Base-by-base conservation (phyloP, 2,113 vertebrate genomes). In the Chaetops frenatus region DNA sequence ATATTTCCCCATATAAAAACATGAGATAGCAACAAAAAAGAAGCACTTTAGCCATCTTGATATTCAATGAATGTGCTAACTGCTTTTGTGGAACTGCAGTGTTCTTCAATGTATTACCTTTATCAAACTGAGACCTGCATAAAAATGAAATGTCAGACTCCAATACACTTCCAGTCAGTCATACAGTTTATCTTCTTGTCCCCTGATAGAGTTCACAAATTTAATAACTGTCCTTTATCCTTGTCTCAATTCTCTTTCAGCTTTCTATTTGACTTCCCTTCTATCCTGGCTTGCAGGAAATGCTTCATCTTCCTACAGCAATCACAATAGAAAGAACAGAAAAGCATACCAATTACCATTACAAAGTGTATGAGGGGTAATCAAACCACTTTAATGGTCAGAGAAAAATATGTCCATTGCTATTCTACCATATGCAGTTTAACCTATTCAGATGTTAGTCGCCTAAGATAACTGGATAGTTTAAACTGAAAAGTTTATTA, bases 81-180 rank as follows among this genome's bases (percentile, higher is more conserved):
- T 97, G 94, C 95, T 96, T 98, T 91, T 94, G 70, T 92, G 62
- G 67, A 83, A 64, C 92, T 97, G 81, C 80, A 82, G 87, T 94
- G 87, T 92, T 97, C 94, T 97, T 96, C 95, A 95, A 23, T 96
- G 78, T 85, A 88, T 92, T 98, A 96, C 96, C 94, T 97, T 98
- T 97, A 66, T 98, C 97, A 97, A 89, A 95, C 86, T 86, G 70
- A 97, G 94, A 96, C 96, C 90, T 84, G 95, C 95, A 97, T 97
- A 97, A 97, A 98, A 98, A 97, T 97, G 96, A 98, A 98, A 98
- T 98, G 97, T 97, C 97, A 97, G 96, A 97, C 95, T 97, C 95
- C 94, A 97, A 94, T 97, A 97, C 84, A 88, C 66, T 97, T 96
- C 95, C 51, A 98, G 95, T 92, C 96, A 95, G 93, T 93, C 95